Percentiles rank a stretch among this genome's conserved stretches.
Conservation (phyloP, 2,113 vertebrate genomes). For the Cercocebus atys region DNA sequence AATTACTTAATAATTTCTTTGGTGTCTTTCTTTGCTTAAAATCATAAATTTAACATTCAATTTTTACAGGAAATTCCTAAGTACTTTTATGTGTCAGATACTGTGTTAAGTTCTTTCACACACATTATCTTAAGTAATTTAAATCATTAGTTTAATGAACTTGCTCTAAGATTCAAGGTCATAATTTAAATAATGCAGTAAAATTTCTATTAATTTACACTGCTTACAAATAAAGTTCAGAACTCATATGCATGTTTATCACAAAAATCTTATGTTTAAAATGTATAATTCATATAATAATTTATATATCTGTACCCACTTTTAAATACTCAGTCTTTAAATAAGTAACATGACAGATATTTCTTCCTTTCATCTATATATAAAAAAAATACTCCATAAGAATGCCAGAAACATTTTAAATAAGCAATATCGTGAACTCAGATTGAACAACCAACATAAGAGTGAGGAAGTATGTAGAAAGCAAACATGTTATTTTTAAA, state of each 20-base stretch:
- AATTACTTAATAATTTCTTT: not conserved
- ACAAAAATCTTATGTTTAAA: not conserved
- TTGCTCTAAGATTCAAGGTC: not conserved
- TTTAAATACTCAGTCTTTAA: conserved; percentile 15
- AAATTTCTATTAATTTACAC: not conserved
- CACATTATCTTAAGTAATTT: not conserved
- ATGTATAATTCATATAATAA: not conserved
- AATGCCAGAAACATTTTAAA: not conserved
- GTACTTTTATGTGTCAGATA: not conserved
- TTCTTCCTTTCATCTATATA: not conserved
- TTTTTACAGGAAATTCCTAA: not conserved
- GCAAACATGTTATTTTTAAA: not conserved
- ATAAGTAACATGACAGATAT: not conserved
- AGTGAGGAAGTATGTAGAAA: not conserved
- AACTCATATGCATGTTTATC: conserved; percentile 8
- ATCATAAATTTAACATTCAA: not conserved
- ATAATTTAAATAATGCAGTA: conserved; percentile 4
- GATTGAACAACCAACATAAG: not conserved
- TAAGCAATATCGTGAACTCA: not conserved
- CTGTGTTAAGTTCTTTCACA: not conserved
- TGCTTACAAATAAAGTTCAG: not conserved
- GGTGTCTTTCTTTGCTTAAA: not conserved
- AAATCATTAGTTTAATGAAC: not conserved
- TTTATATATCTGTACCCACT: not conserved
- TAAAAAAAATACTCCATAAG: not conserved